Base-by-base conservation (phyloP, 2,888 invertebrate species). In the Lampropteryx suffumata region DNA sequence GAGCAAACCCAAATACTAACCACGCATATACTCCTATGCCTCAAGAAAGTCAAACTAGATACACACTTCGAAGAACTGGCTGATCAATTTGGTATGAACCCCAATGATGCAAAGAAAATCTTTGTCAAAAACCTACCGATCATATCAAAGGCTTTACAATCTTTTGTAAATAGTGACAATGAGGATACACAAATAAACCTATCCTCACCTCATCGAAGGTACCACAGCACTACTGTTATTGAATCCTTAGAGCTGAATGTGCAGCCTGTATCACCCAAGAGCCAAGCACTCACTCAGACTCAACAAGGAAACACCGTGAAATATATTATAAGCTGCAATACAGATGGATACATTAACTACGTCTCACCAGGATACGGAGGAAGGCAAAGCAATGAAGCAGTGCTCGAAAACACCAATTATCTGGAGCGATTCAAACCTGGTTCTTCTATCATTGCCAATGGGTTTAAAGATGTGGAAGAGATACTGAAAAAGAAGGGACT, bases 51-150 rank as follows among this genome's bases (percentile, higher is more conserved):
- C 5, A 43, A 43, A 9, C 27, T 34, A 0, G 33, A 43, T 27
- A 43, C 43, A 7, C 26, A 43, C 10, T 17, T 43, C 27, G 43
- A 34, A 4, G 43, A 43, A 10, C n/a, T 43, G 9, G 43, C 43
- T 5, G 43, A 43, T 10, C 34, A 43, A 27, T 43, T 43, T 24
- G 43, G 43, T 3, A 34, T 28, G 6, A 10, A 12, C 0, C 4
- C 33, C 7, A 3, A 10, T 8, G 27, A 43, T 28, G 43, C 43
- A 8, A 26, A 8, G 1, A 0, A 17, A 4, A 14, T 43, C n/a
- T 43, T 43, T 8, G 14, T 11, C 0, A 1, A 13, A 10, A 27
- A 17, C 10, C 2, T 34, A 1, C 28, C 43, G 3, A 5, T 11
- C n/a, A 3, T 43, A 10, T 34, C 43, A 0, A 43, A 43, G 11